Conservation (phyloP, 2,113 vertebrate genomes). For the Lampris megalopsis region DNA sequence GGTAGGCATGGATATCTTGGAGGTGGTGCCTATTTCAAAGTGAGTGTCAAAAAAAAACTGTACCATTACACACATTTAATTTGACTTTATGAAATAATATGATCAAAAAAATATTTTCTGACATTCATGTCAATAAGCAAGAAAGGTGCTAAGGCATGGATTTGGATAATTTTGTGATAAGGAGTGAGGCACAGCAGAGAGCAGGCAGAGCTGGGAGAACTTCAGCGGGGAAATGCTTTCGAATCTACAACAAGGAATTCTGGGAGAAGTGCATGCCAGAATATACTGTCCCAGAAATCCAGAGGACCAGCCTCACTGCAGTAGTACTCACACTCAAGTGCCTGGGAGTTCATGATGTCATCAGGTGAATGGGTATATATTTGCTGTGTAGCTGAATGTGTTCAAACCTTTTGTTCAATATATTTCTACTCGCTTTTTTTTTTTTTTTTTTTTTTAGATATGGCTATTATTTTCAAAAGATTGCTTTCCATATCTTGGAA, state of each 20-base stretch:
- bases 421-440: background rate
- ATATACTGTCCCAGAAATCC: conserved; percentile 95
- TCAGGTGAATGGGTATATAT: conserved; percentile 82
- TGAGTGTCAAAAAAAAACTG: conserved; percentile 73
- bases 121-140: background rate
- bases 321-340: conserved; percentile 96
- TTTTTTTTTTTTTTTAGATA: background rate
- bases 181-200: conserved; percentile 93
- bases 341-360: conserved; percentile 94
- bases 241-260: conserved; percentile 90
- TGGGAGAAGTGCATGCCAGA: conserved; percentile 96
- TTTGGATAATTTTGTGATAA: conserved; percentile 59
- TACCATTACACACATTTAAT: background rate
- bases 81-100: background rate
- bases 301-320: conserved; percentile 91
- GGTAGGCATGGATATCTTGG: conserved; percentile 93
- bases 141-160: background rate
- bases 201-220: conserved; percentile 93
- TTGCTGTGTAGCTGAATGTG: background rate
- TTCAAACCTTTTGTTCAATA: background rate
- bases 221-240: conserved; percentile 89
- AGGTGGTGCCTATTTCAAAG: conserved; percentile 98
- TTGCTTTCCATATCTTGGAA: too few species aligned
- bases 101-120: background rate
- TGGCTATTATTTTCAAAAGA: background rate